Conservation (phyloP, 64 coral and sea anemone genomes). For the Porites lutea region DNA sequence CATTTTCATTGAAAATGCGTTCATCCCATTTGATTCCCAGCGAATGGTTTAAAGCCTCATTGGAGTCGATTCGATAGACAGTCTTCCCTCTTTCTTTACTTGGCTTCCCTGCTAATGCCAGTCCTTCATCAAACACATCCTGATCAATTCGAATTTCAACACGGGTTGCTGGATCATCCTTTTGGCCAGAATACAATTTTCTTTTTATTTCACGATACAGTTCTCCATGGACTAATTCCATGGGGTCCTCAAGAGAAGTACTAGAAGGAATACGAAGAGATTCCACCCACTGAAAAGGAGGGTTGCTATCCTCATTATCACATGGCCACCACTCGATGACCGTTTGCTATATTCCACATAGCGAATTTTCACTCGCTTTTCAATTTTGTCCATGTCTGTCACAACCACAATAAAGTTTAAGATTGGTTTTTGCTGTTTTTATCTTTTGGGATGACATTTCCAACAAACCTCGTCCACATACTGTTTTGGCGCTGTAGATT, state of each 20-base stretch:
- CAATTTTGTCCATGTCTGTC: constrained; percentile 60
- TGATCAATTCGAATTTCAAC: constrained; percentile 5
- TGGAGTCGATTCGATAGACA: constrained; percentile 24
- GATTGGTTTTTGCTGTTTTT: background rate
- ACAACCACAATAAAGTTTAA: constrained; percentile 8
- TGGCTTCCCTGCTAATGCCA: background rate
- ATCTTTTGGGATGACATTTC: background rate
- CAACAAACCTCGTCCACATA: background rate
- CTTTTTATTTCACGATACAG: constrained; percentile 30
- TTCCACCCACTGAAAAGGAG: background rate
- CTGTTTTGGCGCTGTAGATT: background rate
- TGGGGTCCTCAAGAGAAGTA: background rate
- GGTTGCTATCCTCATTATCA: background rate
- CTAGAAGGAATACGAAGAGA: background rate
- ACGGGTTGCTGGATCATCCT: constrained; percentile 24
- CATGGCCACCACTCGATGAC: background rate
- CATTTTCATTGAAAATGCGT: constrained; percentile 63
- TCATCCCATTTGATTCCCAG: constrained; percentile 75
- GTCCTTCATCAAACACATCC: constrained; percentile 9
- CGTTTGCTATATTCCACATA: constrained; percentile 27
- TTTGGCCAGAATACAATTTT: constrained; percentile 45
- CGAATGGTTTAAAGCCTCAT: background rate
- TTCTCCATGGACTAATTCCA: background rate
- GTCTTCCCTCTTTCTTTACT: constrained; percentile 25
- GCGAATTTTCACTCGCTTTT: constrained; percentile 50